Evolutionary conservation across 1,140 invertebrate species (phyloP).

Genomic region (Drosophila quadrilineata): DNA sequence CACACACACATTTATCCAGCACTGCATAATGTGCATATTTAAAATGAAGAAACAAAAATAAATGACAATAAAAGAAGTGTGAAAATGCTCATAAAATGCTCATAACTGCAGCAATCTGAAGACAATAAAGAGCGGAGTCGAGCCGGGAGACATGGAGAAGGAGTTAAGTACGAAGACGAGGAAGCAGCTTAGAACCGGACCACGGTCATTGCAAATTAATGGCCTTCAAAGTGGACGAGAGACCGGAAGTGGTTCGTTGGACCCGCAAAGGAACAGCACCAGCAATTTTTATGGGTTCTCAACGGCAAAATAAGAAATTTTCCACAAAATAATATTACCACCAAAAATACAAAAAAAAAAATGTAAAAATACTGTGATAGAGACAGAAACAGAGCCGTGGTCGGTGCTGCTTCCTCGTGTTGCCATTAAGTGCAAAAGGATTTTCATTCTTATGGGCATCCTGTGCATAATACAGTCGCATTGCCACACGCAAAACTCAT

Average conservation of each 20-base stretch:
- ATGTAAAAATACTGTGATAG: no score
- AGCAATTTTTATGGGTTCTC: slow-evolving; percentile 72
- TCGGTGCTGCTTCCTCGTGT: slow-evolving; percentile 44
- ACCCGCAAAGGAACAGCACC: slow-evolving; percentile 67
- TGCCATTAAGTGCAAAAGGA: slow-evolving; percentile 80
- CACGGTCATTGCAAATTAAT: slow-evolving; percentile 75
- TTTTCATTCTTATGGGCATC: slow-evolving; percentile 79
- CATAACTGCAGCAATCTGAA: no score
- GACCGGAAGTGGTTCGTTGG: slow-evolving; percentile 53
- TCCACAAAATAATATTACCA: slow-evolving; percentile 74
- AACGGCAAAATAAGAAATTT: slow-evolving; percentile 72
- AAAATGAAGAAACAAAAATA: slow-evolving; percentile 59
- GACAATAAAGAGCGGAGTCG: slow-evolving; percentile 32
- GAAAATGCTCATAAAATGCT: slow-evolving; percentile 46
- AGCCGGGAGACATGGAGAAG: neutral
- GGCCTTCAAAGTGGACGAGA: slow-evolving; percentile 62
- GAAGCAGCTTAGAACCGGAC: neutral
- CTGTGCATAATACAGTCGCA: slow-evolving; percentile 76
- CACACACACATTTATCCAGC: slow-evolving; percentile 19
- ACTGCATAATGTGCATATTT: slow-evolving; percentile 8
- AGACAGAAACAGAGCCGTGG: neutral
- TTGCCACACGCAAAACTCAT: slow-evolving; percentile 70
- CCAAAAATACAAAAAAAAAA: no score
- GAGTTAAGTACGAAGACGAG: neutral
- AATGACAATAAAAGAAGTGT: slow-evolving; percentile 7